A percentile compares a stretch with the other conserved stretches of the same genome.
Conservation (phyloP, 1,140 invertebrate genomes). For the Episyrphus balteatus region DNA sequence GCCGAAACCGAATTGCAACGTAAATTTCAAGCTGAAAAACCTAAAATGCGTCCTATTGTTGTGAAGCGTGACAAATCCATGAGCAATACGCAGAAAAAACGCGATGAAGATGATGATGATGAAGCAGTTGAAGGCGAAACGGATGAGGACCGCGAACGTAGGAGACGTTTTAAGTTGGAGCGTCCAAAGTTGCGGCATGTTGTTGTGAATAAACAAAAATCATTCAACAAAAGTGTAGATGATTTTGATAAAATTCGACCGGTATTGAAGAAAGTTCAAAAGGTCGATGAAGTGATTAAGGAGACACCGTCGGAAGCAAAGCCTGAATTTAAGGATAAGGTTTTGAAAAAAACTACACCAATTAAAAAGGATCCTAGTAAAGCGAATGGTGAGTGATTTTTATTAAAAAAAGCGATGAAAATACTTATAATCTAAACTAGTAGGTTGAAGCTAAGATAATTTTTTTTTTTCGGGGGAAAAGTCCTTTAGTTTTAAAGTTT, state of each 20-base stretch:
- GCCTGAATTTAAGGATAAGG: slow-evolving; percentile 34
- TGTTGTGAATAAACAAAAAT: slow-evolving; percentile 30
- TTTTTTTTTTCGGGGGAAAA: too few relatives aligned
- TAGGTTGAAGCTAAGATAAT: too few relatives aligned
- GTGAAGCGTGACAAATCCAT: slow-evolving; percentile 32
- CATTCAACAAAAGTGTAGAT: slow-evolving; percentile 31
- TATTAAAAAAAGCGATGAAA: too few relatives aligned
- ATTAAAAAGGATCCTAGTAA: slow-evolving; percentile 30
- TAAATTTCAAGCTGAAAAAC: slow-evolving; percentile 33
- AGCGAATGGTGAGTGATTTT: slow-evolving; percentile 26
- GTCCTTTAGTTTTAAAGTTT: too few relatives aligned
- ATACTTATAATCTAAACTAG: too few relatives aligned
- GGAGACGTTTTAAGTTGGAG: slow-evolving; percentile 29
- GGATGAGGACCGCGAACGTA: slow-evolving; percentile 27
- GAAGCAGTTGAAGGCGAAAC: slow-evolving; percentile 30
- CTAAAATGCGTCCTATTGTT: slow-evolving; percentile 28
- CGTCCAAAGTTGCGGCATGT: slow-evolving; percentile 32
- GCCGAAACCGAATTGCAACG: slow-evolving; percentile 31
- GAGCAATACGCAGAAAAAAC: slow-evolving; percentile 12
- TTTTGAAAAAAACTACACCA: slow-evolving; percentile 29
- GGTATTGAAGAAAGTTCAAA: slow-evolving; percentile 30
- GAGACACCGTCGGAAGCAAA: slow-evolving; percentile 35
- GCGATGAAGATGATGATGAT: slow-evolving; percentile 27
- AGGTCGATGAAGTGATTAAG: slow-evolving; percentile 32
- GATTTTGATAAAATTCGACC: slow-evolving; percentile 30